Conservation (phyloP, 2,113 vertebrate species). For the Euleptes europaea region DNA sequence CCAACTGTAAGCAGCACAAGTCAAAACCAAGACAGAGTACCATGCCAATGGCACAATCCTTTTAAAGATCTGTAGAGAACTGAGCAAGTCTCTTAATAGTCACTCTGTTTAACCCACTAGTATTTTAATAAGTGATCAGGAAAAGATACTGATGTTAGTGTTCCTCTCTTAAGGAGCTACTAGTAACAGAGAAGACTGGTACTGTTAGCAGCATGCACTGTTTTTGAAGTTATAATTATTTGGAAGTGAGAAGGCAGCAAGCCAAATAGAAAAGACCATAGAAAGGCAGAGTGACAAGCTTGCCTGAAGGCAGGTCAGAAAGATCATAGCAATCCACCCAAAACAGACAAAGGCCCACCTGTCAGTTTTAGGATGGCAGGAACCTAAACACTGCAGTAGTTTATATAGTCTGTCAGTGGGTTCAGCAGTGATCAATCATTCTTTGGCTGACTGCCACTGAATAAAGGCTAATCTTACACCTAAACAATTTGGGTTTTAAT, state of each 20-base stretch:
- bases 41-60: slow-evolving; percentile 24
- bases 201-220: slow-evolving; percentile 17
- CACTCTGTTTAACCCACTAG: slow-evolving; percentile 45
- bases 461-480: slow-evolving; percentile 63
- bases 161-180: slow-evolving; percentile 5
- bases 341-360: slow-evolving; percentile 40
- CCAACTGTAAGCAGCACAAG: neutral
- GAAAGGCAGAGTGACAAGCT: slow-evolving; percentile 1
- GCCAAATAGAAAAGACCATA: slow-evolving; percentile 9
- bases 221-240: slow-evolving; percentile 30
- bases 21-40: neutral
- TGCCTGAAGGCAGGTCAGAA: slow-evolving; percentile 44
- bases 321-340: slow-evolving; percentile 36
- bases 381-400: slow-evolving; percentile 38
- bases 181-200: neutral
- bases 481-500: slow-evolving; percentile 59
- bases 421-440: slow-evolving; percentile 49
- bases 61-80: slow-evolving; percentile 28
- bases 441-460: slow-evolving; percentile 59
- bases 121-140: slow-evolving; percentile 44
- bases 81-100: slow-evolving; percentile 48
- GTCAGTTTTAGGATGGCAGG: slow-evolving; percentile 32
- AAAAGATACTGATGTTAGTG: slow-evolving; percentile 33
- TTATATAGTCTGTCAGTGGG: slow-evolving; percentile 49
- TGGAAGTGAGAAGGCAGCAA: slow-evolving; percentile 27